Evolutionary conservation across 2,888 invertebrate genomes (phyloP).

Genomic region (Polydrusus pterygomalis): DNA sequence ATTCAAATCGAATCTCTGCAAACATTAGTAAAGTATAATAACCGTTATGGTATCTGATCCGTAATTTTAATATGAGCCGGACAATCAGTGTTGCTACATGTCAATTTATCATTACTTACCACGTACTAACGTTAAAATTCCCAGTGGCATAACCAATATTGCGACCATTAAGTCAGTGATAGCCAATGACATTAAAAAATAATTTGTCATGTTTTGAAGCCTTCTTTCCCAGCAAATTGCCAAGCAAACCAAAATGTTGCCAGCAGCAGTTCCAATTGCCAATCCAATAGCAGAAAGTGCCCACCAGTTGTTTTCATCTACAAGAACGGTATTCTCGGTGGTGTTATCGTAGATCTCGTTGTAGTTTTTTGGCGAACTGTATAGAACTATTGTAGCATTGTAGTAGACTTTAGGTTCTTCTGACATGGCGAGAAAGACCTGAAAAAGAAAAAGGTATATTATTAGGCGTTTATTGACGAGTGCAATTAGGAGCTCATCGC

Average conservation of each 20-base stretch:
- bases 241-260: slow-evolving; percentile 94
- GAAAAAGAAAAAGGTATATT: slow-evolving; percentile 17
- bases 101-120: slow-evolving; percentile 75
- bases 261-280: slow-evolving; percentile 90
- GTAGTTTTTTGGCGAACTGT: slow-evolving; percentile 45
- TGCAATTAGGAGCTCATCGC: no score
- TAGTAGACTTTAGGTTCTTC: slow-evolving; percentile 68
- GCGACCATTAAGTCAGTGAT: slow-evolving; percentile 97
- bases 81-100: no score
- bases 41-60: no score
- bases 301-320: slow-evolving; percentile 83
- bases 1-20: no score
- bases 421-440: slow-evolving; percentile 49
- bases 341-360: slow-evolving; percentile 35
- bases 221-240: slow-evolving; percentile 94
- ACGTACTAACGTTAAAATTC: slow-evolving; percentile 86
- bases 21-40: no score
- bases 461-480: no score
- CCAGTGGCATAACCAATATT: slow-evolving; percentile 95
- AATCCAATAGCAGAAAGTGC: slow-evolving; percentile 84
- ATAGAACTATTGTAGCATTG: slow-evolving; percentile 67
- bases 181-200: slow-evolving; percentile 96
- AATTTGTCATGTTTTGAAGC: slow-evolving; percentile 97
- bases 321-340: slow-evolving; percentile 33
- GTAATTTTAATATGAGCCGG: no score